Evolutionary conservation across 2,113 vertebrate genomes (phyloP).

Genomic region (Urocynchramus pylzowi): DNA sequence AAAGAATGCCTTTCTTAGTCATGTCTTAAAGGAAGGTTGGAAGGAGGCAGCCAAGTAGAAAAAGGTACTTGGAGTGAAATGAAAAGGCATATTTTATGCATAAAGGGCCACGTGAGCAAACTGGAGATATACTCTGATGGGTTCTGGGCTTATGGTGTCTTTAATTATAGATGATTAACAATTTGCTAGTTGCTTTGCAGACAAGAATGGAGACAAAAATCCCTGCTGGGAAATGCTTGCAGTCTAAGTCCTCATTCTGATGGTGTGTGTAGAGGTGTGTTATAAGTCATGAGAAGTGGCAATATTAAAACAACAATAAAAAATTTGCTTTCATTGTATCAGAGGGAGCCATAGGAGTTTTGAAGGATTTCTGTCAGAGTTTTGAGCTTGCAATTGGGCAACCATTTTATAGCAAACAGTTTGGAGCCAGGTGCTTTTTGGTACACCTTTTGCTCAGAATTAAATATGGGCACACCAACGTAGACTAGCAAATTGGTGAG

Average conservation of each 20-base stretch:
- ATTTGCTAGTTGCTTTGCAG: conserved; percentile 20
- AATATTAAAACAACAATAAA: not conserved
- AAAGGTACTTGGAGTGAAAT: not conserved
- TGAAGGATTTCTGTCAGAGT: not conserved
- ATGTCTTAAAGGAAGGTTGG: not conserved
- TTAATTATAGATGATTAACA: conserved; percentile 46
- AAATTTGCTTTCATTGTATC: not conserved
- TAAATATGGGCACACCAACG: not conserved
- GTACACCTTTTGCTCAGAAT: not conserved
- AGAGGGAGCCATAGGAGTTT: not conserved
- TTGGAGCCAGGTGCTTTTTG: not conserved
- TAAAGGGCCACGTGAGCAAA: not conserved
- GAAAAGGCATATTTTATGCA: not conserved
- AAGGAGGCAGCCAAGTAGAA: not conserved
- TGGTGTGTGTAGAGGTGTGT: not conserved
- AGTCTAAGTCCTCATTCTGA: not conserved
- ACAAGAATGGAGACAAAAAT: not conserved
- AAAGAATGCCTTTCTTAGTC: not conserved
- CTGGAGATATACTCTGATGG: not conserved
- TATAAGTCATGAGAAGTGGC: not conserved
- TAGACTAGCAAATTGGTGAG: not conserved
- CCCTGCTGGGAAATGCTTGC: not conserved
- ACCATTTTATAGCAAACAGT: not conserved
- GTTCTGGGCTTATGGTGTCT: not conserved
- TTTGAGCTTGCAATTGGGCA: not conserved